Conservation (phyloP, 2,888 invertebrate genomes). For the Plagodis pulveraria region DNA sequence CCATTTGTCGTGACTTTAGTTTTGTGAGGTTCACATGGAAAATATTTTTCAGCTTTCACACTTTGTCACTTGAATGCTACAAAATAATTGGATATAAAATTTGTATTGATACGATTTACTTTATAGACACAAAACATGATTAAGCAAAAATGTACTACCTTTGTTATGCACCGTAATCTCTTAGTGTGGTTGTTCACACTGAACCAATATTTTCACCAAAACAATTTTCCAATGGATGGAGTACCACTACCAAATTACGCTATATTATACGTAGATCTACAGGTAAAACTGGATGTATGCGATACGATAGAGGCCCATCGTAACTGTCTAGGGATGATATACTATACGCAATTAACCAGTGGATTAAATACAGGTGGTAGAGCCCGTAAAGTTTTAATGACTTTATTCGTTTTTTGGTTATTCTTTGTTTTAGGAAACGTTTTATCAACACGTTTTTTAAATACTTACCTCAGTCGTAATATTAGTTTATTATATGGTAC, state of each 20-base stretch:
- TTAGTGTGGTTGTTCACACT: no score
- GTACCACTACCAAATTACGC: constrained; percentile 39
- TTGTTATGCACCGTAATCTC: no score
- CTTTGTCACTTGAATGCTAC: no score
- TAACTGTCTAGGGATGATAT: constrained; percentile 47
- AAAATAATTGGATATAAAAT: no score
- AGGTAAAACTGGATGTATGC: constrained; percentile 47
- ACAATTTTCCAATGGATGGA: no score
- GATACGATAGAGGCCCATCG: constrained; percentile 47
- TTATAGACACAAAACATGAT: no score
- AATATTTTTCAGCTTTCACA: no score
- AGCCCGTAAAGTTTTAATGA: constrained; percentile 36
- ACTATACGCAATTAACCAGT: constrained; percentile 53
- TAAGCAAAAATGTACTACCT: no score
- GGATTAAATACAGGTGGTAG: constrained; percentile 36
- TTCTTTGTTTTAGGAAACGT: constrained; percentile 24
- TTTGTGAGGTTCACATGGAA: no score
- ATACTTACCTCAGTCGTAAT: neutral
- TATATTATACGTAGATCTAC: neutral
- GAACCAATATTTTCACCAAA: no score
- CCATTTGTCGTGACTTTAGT: no score
- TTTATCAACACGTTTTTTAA: constrained; percentile 18
- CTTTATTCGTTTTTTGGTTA: constrained; percentile 27
- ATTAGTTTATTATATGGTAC: neutral
- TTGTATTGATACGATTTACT: no score